Conservation (phyloP, 2,888 invertebrate species). For the Lucinisca nassula region DNA sequence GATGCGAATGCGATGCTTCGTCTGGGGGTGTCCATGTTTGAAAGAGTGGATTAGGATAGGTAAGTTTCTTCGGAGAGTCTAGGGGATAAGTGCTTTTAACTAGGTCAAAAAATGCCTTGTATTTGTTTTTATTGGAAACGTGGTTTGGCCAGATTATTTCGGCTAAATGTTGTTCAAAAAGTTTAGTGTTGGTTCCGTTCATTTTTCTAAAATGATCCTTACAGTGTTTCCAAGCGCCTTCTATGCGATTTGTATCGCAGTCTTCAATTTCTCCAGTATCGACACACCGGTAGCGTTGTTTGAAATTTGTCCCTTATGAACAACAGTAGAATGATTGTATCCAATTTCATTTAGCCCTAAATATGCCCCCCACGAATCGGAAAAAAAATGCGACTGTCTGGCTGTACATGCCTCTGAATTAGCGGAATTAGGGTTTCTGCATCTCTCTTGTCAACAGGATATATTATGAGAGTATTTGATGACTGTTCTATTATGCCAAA, state of each 20-base stretch:
- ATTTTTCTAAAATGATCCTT: slow-evolving; percentile 41
- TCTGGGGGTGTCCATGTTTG: not conserved
- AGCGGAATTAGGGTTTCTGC: slow-evolving; percentile 16
- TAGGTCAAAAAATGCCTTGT: not conserved
- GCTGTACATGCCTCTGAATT: slow-evolving; percentile 23
- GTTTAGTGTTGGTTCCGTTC: not conserved
- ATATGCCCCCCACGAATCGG: slow-evolving; percentile 35
- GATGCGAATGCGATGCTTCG: not conserved
- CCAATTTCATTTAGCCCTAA: slow-evolving; percentile 6
- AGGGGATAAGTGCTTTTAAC: not conserved
- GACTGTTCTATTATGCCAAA: slow-evolving; percentile 24
- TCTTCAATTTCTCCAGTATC: slow-evolving; percentile 25
- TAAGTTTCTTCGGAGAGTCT: not conserved
- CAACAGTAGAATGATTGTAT: slow-evolving; percentile 28
- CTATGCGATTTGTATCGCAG: slow-evolving; percentile 40
- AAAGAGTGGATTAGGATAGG: not conserved
- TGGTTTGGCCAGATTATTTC: slow-evolving; percentile 31
- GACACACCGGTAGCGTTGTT: slow-evolving; percentile 9
- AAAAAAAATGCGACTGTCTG: slow-evolving; percentile 3
- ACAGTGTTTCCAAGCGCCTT: slow-evolving; percentile 48
- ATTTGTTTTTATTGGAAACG: not conserved
- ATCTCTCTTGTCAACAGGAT: slow-evolving; percentile 14
- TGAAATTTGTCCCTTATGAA: slow-evolving; percentile 4
- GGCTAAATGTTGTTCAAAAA: slow-evolving; percentile 25
- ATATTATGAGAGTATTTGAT: not conserved